Conservation (phyloP, 2,113 vertebrate genomes). For the Rhadina sibilatrix region DNA sequence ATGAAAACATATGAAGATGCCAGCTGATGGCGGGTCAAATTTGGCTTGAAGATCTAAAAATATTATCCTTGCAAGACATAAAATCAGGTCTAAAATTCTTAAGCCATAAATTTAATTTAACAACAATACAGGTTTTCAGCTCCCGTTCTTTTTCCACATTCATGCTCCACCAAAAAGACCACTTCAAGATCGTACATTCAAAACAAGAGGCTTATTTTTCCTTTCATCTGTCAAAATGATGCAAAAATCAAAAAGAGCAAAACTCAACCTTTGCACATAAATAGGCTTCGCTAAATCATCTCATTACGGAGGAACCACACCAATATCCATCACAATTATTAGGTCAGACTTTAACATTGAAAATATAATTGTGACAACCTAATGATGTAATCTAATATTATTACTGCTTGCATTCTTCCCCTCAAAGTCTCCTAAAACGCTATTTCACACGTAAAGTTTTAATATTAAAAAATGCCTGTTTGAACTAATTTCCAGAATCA, state of each 20-base stretch:
- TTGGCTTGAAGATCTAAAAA: not conserved
- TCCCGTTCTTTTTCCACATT: not conserved
- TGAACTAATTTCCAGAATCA: not conserved
- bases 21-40: not conserved
- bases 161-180: not conserved
- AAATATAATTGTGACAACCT: not conserved
- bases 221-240: not conserved
- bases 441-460: not conserved
- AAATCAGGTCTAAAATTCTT: not conserved
- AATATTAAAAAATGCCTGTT: not conserved
- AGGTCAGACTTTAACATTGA: not conserved
- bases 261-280: not conserved
- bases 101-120: not conserved
- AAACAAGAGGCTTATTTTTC: not conserved
- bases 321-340: not conserved
- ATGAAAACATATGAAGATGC: fast-evolving
- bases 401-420: not conserved
- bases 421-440: not conserved
- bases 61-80: not conserved
- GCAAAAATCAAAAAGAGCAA: not conserved
- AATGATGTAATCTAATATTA: not conserved
- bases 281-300: not conserved
- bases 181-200: fast-evolving
- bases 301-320: not conserved
- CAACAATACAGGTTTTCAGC: fast-evolving